phyloP scores from a whole-genome alignment of 2,797 vertebrate genomes.

The Antrozous pallidus region DNA sequence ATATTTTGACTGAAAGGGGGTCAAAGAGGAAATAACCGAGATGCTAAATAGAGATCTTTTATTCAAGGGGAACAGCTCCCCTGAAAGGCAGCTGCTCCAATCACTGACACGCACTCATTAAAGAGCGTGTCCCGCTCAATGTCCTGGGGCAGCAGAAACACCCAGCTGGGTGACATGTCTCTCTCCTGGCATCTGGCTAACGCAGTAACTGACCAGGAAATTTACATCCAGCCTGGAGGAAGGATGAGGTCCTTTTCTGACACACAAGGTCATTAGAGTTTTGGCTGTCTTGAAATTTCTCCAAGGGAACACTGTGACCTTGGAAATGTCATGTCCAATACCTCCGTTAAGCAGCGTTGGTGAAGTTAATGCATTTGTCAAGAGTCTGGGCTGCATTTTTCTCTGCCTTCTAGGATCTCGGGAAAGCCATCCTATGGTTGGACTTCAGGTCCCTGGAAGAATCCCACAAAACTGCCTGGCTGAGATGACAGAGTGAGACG shows the following conservation, averaged over 20 bases:
- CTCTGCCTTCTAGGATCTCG: neutral
- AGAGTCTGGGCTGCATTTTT: neutral
- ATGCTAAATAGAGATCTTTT: constrained; percentile 55
- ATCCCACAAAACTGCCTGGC: neutral
- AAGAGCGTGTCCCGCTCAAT: constrained; percentile 8
- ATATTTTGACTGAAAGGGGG: constrained; percentile 66
- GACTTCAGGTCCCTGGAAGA: neutral
- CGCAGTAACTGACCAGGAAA: constrained; percentile 66
- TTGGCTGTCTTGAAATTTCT: constrained; percentile 62
- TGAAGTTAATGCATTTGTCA: neutral
- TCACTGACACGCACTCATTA: constrained; percentile 59
- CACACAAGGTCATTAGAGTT: constrained; percentile 46
- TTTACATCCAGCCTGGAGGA: constrained; percentile 64
- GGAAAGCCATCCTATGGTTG: neutral
- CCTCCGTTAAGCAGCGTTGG: constrained; percentile 55
- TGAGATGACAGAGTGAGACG: neutral
- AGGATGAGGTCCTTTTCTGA: constrained; percentile 57
- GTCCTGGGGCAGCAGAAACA: constrained; percentile 59
- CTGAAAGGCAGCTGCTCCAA: constrained; percentile 54
- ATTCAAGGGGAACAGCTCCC: constrained; percentile 15
- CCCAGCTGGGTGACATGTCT: constrained; percentile 46
- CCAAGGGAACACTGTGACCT: constrained; percentile 49
- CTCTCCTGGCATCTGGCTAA: constrained; percentile 72
- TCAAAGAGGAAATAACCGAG: constrained; percentile 62
- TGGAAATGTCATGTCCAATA: constrained; percentile 41